Conservation (phyloP, 2,888 invertebrate species). For the Sinodicranocentrus sp. region DNA sequence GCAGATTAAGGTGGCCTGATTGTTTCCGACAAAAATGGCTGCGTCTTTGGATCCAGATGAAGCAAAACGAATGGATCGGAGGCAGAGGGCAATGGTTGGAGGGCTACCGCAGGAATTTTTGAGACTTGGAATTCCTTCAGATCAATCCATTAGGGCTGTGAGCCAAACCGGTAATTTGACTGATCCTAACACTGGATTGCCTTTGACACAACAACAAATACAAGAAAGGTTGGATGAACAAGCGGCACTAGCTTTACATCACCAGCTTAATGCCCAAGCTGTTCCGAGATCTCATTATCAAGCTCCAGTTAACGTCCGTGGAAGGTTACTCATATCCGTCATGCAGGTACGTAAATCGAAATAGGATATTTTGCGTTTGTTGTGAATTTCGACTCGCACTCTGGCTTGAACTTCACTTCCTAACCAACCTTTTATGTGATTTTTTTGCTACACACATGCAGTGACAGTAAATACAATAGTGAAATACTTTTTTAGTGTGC, state of each 20-base stretch:
- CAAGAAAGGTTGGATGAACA: conserved; percentile 89
- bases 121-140: conserved; percentile 78
- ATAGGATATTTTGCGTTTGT: no score
- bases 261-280: conserved; percentile 73
- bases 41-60: conserved; percentile 73
- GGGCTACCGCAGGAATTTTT: conserved; percentile 89
- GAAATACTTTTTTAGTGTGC: no score
- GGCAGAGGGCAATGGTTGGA: conserved; percentile 84
- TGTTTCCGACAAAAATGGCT: conserved; percentile 62
- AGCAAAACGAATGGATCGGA: conserved; percentile 71
- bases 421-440: no score
- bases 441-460: no score
- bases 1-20: background rate
- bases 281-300: conserved; percentile 61
- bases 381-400: no score
- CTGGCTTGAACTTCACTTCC: no score
- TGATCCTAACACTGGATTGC: conserved; percentile 72
- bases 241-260: conserved; percentile 81
- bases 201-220: conserved; percentile 80
- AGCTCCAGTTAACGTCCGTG: conserved; percentile 81
- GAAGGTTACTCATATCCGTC: conserved; percentile 90
- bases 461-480: no score
- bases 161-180: conserved; percentile 61
- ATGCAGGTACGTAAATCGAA: conserved; percentile 83
- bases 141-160: conserved; percentile 11